Evolutionary conservation across 2,888 invertebrate species (phyloP), one percentile per base, ranked within the genome.

Genomic region (Brachyopa scutellaris): DNA sequence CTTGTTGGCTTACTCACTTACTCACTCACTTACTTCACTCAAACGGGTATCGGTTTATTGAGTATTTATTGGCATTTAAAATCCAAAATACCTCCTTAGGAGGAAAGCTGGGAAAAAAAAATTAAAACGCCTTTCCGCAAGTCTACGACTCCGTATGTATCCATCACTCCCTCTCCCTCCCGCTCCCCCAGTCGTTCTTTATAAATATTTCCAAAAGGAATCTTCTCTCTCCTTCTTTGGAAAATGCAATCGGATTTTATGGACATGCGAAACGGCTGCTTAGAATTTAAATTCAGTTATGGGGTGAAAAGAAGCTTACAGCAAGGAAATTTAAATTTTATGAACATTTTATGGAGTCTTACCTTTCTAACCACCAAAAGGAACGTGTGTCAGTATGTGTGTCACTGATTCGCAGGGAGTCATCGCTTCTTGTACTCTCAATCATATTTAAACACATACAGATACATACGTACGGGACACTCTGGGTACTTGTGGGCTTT

Each of bases 51-150:
- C 45, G 17, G 17, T 61, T 61, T 61, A 61, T 45, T 45, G 45
- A 61, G 61, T 61, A 61, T 61, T 61, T 61, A 61, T 45, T 61
- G 61, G 61, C 26, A 61, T 61, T 61, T 61, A 61, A 61, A 45
- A 45, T 45, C 19, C 4, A 42, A 61, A 45, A 45, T 40, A 23
- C 38, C 49, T 33, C 6, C 29, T 15, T 6, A 55, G 21, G 11
- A n/a, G 26, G 2, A 42, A 21, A n/a, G 3, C 19, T 6, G 11
- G 7, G 4, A 26, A 40, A 23, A 57, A 23, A 57, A 59, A 59
- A 59, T 59, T 59, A 59, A 59, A 59, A 59, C 19, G 29, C 19
- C 17, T 38, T 55, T 38, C 13, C 17, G n/a, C n/a, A n/a, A n/a
- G n/a, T 26, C 26, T 6, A 26, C 26, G 4, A 26, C 13, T 26